phyloP scores from a whole-genome alignment of 2,888 invertebrate species.

The Drosophila kuntzei region DNA sequence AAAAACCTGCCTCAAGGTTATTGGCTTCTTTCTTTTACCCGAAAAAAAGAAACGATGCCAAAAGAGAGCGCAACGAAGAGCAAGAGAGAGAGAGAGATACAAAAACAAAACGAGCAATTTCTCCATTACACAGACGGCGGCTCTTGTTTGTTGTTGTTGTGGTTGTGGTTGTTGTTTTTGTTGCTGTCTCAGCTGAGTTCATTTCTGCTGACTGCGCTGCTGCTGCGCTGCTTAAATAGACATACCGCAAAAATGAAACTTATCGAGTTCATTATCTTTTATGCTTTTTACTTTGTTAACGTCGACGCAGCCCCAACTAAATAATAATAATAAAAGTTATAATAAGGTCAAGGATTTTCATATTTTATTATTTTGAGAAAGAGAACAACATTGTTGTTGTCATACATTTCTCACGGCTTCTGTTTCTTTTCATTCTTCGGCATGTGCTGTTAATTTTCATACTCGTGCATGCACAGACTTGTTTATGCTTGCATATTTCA shows the following conservation, averaged over 20 bases:
- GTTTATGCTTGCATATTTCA: conserved; percentile 18
- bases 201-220: conserved; percentile 24
- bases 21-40: conserved; percentile 67
- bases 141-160: conserved; percentile 35
- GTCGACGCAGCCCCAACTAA: conserved; percentile 6
- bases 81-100: background rate
- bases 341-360: conserved; percentile 69
- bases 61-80: conserved; percentile 43
- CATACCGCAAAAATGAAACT: conserved; percentile 55
- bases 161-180: conserved; percentile 25
- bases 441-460: conserved; percentile 21
- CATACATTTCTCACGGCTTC: conserved; percentile 1
- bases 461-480: conserved; percentile 11
- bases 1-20: conserved; percentile 81
- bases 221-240: conserved; percentile 33
- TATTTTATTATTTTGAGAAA: conserved; percentile 18
- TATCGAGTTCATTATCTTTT: conserved; percentile 72
- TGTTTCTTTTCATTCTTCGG: conserved; percentile 10
- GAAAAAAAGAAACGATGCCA: conserved; percentile 35
- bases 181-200: conserved; percentile 60
- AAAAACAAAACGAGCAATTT: conserved; percentile 55
- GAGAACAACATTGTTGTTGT: conserved; percentile 10
- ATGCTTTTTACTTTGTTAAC: conserved; percentile 31
- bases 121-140: conserved; percentile 69
- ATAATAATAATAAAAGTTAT: conserved; percentile 29